A percentile compares a stretch with the other conserved stretches of the same genome.
phyloP scores from a whole-genome alignment of 2,113 vertebrate genomes.

The Strix uralensis region DNA sequence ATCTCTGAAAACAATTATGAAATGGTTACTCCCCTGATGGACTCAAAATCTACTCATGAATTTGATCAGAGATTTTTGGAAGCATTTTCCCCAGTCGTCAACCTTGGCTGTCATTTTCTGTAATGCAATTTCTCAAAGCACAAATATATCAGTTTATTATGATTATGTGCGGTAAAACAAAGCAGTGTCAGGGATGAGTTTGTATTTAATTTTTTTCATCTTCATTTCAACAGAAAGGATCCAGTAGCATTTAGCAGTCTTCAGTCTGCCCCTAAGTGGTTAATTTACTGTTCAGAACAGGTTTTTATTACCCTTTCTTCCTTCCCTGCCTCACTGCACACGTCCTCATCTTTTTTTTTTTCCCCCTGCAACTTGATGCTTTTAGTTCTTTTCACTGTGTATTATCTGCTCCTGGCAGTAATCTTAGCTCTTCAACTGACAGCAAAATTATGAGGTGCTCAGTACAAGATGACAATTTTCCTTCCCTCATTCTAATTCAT shows the following conservation, averaged over 20 bases:
- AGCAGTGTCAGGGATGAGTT: not conserved
- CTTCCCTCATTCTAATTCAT: slow-evolving; percentile 52
- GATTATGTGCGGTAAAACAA: not conserved
- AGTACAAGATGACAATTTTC: slow-evolving; percentile 45
- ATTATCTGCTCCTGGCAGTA: slow-evolving; percentile 48
- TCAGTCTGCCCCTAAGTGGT: slow-evolving; percentile 27
- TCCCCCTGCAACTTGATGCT: slow-evolving; percentile 32
- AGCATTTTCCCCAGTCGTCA: not conserved
- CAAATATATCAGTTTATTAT: not conserved
- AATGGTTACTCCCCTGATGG: not conserved
- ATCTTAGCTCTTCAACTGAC: slow-evolving; percentile 60
- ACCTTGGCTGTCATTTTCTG: not conserved
- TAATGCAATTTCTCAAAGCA: not conserved
- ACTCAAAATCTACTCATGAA: not conserved
- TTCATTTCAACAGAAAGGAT: not conserved
- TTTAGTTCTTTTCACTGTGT: slow-evolving; percentile 32
- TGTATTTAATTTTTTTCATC: not conserved
- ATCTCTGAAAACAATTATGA: slow-evolving; percentile 7
- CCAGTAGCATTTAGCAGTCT: not conserved
- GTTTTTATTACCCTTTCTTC: slow-evolving; percentile 42
- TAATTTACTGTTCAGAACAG: slow-evolving; percentile 50
- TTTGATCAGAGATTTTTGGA: not conserved
- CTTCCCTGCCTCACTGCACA: slow-evolving; percentile 31
- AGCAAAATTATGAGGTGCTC: slow-evolving; percentile 67
- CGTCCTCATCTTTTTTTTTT: not conserved